A percentile compares a stretch with the other conserved stretches of the same genome.
Evolutionary conservation across 1,140 invertebrate genomes (phyloP).

Genomic region (Notospermus geniculatus): DNA sequence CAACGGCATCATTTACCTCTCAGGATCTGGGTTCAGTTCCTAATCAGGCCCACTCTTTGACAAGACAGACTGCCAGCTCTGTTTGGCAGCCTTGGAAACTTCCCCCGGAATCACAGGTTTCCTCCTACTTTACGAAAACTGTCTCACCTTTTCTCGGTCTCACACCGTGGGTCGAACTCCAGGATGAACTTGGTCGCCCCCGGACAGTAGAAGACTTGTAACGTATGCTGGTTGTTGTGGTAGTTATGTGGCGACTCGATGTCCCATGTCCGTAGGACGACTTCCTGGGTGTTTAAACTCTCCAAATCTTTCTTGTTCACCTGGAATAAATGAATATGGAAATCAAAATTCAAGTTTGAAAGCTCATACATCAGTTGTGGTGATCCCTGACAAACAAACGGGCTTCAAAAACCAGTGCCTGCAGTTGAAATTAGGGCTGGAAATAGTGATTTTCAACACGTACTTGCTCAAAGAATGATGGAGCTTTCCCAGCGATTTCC

Average conservation of each 20-base stretch:
- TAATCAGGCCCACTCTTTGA: not conserved
- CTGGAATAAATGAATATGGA: conserved; percentile 26
- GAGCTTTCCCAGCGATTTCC: conserved; percentile 30
- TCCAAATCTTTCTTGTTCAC: conserved; percentile 45
- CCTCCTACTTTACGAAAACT: not conserved
- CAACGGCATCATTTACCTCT: not conserved
- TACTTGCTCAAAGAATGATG: conserved; percentile 44
- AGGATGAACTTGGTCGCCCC: conserved; percentile 49
- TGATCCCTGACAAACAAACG: no score
- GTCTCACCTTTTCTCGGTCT: conserved; percentile 49
- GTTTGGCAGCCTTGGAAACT: no score
- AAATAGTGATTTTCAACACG: conserved; percentile 12
- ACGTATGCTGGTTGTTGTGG: conserved; percentile 47
- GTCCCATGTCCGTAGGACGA: conserved; percentile 49
- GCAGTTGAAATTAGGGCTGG: no score
- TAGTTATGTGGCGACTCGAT: conserved; percentile 53
- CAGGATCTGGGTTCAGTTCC: not conserved
- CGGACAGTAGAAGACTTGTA: conserved; percentile 48
- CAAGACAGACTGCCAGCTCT: no score
- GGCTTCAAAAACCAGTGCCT: no score
- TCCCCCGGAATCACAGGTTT: no score
- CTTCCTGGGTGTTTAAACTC: conserved; percentile 44
- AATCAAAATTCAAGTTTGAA: no score
- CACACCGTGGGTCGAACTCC: conserved; percentile 51
- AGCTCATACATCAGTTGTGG: no score